Evolutionary conservation across 2,888 invertebrate species (phyloP), one percentile per base, ranked within the genome.

Genomic region (Lumbricus terrestris): DNA sequence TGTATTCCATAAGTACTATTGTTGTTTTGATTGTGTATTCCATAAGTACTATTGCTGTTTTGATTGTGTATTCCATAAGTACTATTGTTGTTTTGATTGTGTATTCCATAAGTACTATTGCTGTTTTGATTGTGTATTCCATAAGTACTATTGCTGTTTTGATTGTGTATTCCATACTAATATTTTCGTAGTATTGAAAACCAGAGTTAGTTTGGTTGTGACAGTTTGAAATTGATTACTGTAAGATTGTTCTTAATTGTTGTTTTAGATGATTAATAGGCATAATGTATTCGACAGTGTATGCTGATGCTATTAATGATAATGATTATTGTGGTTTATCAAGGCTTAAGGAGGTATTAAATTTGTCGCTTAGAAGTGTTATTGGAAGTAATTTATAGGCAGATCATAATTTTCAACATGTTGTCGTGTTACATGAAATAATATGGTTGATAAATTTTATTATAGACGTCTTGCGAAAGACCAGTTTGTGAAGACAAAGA

Each of bases 401-500:
- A 69, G 29, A 5, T n/a, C n/a, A 69, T 69, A 29, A 69, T 69
- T 69, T 69, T 69, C 69, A 69, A 29, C 69, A n/a, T n/a, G 29
- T n/a, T 13, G 1, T 69, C 23, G 23, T 82, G 40, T 37, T 40
- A 13, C 29, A 69, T 82, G 29, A n/a, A 16, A 29, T 33, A 38
- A 40, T 34, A 16, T 90, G 38, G 34, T 15, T 88, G 85, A 35
- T 85, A 16, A 34, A 85, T 85, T n/a, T 85, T 47, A 23, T 94
- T 95, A 23, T 95, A 98, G 98, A 93, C 97, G 97, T 95, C 98
- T 99, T 94, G 97, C 98, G 95, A 99, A 99, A 95, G 98, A 98
- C 95, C 97, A 98, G 95, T 99, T 99, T 95, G 97, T 97, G 94
- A 98, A 98, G 96, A 97, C 98, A 97, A 99, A 99, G 96, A 99